These are phyloP conservation scores for Antheraea yamamai DNA, from an alignment of 2,888 invertebrate species.

Conservation along the genomic window DNA sequence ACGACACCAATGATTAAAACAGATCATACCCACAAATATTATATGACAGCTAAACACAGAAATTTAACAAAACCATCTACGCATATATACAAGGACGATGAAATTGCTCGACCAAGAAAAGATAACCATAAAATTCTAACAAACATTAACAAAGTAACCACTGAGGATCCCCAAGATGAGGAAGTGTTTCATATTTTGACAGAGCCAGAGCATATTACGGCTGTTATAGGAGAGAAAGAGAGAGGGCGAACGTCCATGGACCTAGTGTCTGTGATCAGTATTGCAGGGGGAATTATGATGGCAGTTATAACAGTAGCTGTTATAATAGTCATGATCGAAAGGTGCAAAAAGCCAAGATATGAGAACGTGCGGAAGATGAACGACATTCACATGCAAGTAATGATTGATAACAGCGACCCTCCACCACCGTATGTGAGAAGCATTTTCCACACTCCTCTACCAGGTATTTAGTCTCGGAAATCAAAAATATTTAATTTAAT, in stretches of 20 bases:
- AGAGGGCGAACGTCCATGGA: constrained; percentile 66
- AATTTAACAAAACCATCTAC: constrained; percentile 30
- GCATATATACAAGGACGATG: background rate
- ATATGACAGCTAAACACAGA: constrained; percentile 31
- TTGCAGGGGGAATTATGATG: constrained; percentile 78
- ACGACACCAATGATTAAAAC: constrained; percentile 35
- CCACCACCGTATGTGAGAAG: constrained; percentile 80
- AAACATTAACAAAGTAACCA: constrained; percentile 52
- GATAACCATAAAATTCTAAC: constrained; percentile 35
- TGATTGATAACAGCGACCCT: constrained; percentile 68
- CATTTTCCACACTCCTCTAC: constrained; percentile 81
- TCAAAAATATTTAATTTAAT: background rate
- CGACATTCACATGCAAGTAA: constrained; percentile 73
- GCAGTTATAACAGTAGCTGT: constrained; percentile 77
- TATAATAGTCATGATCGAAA: constrained; percentile 74
- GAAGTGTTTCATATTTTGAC: constrained; percentile 81
- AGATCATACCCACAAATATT: constrained; percentile 17
- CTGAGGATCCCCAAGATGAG: constrained; percentile 61
- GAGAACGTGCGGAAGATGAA: constrained; percentile 71
- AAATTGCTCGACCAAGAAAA: background rate
- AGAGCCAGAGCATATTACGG: constrained; percentile 80
- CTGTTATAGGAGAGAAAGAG: constrained; percentile 74
- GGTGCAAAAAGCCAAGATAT: constrained; percentile 68
- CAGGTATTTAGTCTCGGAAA: constrained; percentile 61
- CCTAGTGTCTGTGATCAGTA: constrained; percentile 75